phyloP scores from a whole-genome alignment of 2,113 vertebrate species.

The Axis porcinus region DNA sequence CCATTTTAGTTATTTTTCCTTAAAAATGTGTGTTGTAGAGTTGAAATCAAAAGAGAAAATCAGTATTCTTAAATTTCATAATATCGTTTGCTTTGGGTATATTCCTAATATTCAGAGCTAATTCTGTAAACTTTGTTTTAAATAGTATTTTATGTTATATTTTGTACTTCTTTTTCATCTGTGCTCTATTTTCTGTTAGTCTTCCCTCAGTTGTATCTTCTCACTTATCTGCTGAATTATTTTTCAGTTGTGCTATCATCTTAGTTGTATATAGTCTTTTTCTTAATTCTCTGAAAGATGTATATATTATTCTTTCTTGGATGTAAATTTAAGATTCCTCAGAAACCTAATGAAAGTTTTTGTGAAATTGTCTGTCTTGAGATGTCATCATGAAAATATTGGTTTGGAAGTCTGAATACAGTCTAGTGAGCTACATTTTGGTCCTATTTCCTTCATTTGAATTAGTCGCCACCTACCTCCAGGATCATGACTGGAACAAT shows the following conservation, averaged over 20 bases:
- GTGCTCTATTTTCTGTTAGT: not conserved
- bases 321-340: not conserved
- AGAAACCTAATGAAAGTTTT: not conserved
- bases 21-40: conserved; percentile 69
- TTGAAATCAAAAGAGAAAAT: conserved; percentile 68
- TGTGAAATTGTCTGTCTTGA: not conserved
- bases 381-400: not conserved
- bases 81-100: not conserved
- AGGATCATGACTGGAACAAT: not conserved
- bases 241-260: not conserved
- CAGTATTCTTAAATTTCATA: not conserved
- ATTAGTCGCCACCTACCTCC: not conserved
- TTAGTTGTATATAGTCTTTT: not conserved
- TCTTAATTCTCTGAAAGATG: not conserved
- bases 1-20: conserved; percentile 72
- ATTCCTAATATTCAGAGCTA: not conserved
- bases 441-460: not conserved
- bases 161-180: not conserved
- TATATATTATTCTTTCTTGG: not conserved
- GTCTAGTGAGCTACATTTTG: not conserved
- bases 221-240: not conserved
- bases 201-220: not conserved
- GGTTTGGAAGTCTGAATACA: not conserved
- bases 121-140: not conserved
- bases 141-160: not conserved